Percentiles rank a stretch among this genome's conserved stretches.
Conservation (phyloP, 1,140 invertebrate species). For the Drosophila cardini region DNA sequence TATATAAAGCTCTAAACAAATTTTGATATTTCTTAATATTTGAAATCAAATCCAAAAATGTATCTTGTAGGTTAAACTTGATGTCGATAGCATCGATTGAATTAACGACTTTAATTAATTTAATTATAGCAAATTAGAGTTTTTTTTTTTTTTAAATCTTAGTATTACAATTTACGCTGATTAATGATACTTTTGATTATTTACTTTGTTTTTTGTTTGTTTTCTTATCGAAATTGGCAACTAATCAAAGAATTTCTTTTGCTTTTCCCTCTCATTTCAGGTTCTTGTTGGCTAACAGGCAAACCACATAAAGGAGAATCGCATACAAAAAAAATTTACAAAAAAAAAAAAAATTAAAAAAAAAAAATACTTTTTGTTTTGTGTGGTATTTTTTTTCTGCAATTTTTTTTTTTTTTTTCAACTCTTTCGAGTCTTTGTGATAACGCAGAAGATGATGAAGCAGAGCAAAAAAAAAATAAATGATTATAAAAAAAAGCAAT, state of each 20-base stretch:
- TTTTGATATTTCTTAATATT: no score
- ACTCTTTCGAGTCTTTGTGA: slow-evolving; percentile 12
- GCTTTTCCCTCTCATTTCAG: slow-evolving; percentile 31
- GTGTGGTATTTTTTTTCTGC: slow-evolving; percentile 30
- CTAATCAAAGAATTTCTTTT: slow-evolving; percentile 27
- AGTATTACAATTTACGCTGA: background rate
- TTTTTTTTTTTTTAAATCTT: background rate
- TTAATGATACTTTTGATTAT: background rate
- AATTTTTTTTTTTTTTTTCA: slow-evolving; percentile 8
- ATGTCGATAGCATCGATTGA: no score
- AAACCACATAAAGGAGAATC: no score
- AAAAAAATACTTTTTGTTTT: slow-evolving; percentile 32
- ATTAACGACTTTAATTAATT: no score
- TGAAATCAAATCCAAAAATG: no score
- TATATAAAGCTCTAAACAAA: no score
- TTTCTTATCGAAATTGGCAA: slow-evolving; percentile 7
- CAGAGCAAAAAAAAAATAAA: background rate
- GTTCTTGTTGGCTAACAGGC: slow-evolving; percentile 28
- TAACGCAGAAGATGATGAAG: slow-evolving; percentile 35
- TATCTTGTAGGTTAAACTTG: no score
- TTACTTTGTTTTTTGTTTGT: background rate
- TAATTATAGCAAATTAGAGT: background rate
- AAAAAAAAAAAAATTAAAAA: background rate
- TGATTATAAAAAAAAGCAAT: slow-evolving; percentile 16
- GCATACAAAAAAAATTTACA: no score